A percentile compares a stretch with the other conserved stretches of the same genome.
These are phyloP conservation scores for Trematomus bernacchii DNA, from an alignment of 2,797 vertebrate genomes.

Conservation along the genomic window DNA sequence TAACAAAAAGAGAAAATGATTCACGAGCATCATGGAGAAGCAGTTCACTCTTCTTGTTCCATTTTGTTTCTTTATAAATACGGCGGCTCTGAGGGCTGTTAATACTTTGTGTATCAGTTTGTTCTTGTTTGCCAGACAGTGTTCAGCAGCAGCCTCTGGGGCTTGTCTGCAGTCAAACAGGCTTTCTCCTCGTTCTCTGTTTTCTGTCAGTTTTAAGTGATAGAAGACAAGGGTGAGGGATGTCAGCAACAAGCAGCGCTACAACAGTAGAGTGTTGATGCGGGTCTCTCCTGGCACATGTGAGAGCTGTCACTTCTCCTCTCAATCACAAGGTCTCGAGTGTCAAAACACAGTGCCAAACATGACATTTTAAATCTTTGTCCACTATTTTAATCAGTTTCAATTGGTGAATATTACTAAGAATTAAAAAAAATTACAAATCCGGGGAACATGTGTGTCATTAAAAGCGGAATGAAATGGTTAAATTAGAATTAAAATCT, in stretches of 20 bases:
- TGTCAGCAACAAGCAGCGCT: conserved; percentile 66
- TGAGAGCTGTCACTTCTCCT: conserved; percentile 68
- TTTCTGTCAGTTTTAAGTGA: conserved; percentile 76
- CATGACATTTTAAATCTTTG: conserved; percentile 15
- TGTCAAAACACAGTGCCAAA: conserved; percentile 45
- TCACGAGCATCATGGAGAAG: conserved; percentile 22
- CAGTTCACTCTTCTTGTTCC: conserved; percentile 46
- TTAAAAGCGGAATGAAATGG: conserved; percentile 49
- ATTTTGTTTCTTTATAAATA: conserved; percentile 67
- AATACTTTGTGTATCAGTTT: conserved; percentile 72
- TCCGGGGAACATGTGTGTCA: conserved; percentile 8
- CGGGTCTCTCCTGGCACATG: conserved; percentile 61
- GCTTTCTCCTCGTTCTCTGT: conserved; percentile 60
- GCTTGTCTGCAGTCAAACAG: conserved; percentile 74
- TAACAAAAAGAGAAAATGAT: conserved; percentile 27
- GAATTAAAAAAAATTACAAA: conserved; percentile 7
- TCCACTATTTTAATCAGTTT: conserved; percentile 29
- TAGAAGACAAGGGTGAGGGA: conserved; percentile 70
- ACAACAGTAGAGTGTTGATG: conserved; percentile 49
- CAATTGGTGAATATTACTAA: background rate
- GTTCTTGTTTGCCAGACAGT: conserved; percentile 69
- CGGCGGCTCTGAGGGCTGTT: conserved; percentile 55
- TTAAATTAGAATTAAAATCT: conserved; percentile 35
- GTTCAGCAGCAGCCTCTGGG: conserved; percentile 69
- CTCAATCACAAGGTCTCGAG: conserved; percentile 45